Evolutionary conservation across 2,797 vertebrate species (phyloP).

Genomic region (Spea hammondii): DNA sequence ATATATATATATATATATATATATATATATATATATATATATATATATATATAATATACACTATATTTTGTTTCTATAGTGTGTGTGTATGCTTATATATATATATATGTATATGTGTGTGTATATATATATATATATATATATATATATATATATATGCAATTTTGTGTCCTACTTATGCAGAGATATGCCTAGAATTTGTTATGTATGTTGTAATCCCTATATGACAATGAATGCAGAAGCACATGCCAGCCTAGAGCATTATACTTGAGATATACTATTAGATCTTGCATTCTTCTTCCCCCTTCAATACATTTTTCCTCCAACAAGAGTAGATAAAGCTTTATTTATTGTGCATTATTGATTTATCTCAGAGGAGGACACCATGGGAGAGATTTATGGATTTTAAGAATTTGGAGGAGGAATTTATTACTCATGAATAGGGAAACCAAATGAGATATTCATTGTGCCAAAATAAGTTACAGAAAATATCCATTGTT

Average conservation of each 20-base stretch:
- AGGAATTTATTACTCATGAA: conserved; percentile 46
- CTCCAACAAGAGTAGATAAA: conserved; percentile 46
- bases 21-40: too few relatives aligned
- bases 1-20: too few relatives aligned
- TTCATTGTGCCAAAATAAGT: conserved; percentile 49
- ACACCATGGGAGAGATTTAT: conserved; percentile 41
- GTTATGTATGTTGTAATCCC: background rate
- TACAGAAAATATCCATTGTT: conserved; percentile 25
- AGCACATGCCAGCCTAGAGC: conserved; percentile 12
- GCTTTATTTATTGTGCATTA: conserved; percentile 48
- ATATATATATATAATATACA: too few relatives aligned
- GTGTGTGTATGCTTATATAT: too few relatives aligned
- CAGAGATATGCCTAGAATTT: too few relatives aligned
- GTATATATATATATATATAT: too few relatives aligned
- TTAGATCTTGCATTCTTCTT: conserved; percentile 24
- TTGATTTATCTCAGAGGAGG: conserved; percentile 47
- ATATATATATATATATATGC: too few relatives aligned
- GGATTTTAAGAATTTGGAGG: conserved; percentile 33
- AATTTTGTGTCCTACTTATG: too few relatives aligned
- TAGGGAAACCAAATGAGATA: conserved; percentile 46
- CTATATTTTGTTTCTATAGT: too few relatives aligned
- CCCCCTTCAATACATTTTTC: conserved; percentile 40
- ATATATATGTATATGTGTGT: too few relatives aligned
- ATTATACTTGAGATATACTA: conserved; percentile 3
- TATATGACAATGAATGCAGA: conserved; percentile 14